phyloP scores from a whole-genome alignment of 1,140 invertebrate species.

The Ridgeia piscesae region DNA sequence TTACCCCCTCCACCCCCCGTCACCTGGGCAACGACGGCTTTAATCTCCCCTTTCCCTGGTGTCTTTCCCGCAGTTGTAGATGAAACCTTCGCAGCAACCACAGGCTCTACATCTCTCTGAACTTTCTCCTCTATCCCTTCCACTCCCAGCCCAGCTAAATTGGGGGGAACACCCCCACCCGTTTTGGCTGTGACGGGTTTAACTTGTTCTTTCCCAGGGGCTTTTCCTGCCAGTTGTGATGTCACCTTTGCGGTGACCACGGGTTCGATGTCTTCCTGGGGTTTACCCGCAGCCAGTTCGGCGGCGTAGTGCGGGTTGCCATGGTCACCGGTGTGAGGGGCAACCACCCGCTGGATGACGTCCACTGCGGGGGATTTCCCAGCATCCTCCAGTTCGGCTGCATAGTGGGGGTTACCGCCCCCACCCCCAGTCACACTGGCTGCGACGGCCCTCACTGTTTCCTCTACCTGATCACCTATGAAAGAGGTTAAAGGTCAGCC shows the following conservation, averaged over 20 bases:
- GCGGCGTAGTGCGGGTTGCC: conserved; percentile 16
- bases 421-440: not conserved
- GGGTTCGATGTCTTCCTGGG: not conserved
- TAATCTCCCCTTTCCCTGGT: not conserved
- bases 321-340: not conserved
- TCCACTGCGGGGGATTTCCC: not conserved
- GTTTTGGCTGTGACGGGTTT: not conserved
- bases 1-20: conserved; percentile 12
- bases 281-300: conserved; percentile 6
- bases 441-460: not conserved
- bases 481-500: not conserved
- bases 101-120: too few species aligned
- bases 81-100: not conserved
- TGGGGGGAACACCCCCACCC: not conserved
- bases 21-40: not conserved
- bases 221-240: not conserved
- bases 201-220: not conserved
- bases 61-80: not conserved
- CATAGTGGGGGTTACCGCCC: conserved; percentile 14
- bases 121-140: too few species aligned
- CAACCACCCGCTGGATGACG: not conserved
- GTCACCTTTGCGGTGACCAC: not conserved
- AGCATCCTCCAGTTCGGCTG: not conserved
- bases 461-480: not conserved
- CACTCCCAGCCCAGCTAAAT: not conserved